Evolutionary conservation across 2,113 vertebrate genomes (phyloP), one percentile per base, ranked within the genome.

Genomic region (Notarius quadriscutis): DNA sequence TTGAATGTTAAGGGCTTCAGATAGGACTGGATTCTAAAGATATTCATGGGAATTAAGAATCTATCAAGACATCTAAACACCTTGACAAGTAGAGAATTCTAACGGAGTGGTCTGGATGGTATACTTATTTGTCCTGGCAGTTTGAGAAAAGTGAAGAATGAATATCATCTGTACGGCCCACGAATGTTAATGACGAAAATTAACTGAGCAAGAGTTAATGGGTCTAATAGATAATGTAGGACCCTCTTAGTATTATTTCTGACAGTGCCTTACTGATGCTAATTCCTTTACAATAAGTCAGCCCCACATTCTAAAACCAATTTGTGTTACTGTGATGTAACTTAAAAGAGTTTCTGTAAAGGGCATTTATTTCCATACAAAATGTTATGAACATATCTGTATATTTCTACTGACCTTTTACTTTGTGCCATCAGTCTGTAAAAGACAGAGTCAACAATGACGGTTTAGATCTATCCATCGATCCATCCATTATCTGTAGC

Each of bases 161-260:
- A 85, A 69, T 50, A 30, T 30, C 30, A 71, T 15, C 77, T 50
- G 58, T 34, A 55, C 79, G 84, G 80, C 65, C 41, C 86, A 63
- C 86, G 85, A 48, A 65, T 15, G 30, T 69, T 87, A 85, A 86
- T 85, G 87, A 84, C 71, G 77, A 62, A 84, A 89, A 90, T 87
- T 72, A 87, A 88, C 86, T 87, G 41, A 90, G 12, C 84, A 58
- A 20, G 67, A 83, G 87, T 78, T 92, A 90, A 88, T 91, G 84
- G 79, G 82, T 86, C 86, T 91, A 80, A 88, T 88, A 89, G 88
- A 89, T 91, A 84, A 89, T 90, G 87, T 91, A 89, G 84, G 69
- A 89, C 60, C 82, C 87, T 85, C 88, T 91, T 88, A 91, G 75
- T 67, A 79, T 87, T 89, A 91, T 91, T 90, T 87, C 87, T 89